These are phyloP conservation scores for Dicerorhinus sumatrensis DNA, from an alignment of 2,113 vertebrate species.

Conservation along the genomic window DNA sequence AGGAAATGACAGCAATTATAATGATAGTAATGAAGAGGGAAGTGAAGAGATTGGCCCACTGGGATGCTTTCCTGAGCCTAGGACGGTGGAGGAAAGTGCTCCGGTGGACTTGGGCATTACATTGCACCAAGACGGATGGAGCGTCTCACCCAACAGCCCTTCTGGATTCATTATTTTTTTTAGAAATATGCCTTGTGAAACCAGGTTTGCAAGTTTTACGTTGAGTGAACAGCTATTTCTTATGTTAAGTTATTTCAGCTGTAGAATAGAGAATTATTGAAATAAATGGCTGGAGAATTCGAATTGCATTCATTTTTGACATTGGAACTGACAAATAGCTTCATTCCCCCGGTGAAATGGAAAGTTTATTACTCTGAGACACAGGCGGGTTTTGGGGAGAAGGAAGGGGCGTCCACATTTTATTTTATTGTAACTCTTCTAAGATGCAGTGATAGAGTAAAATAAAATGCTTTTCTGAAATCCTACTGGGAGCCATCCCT, in stretches of 20 bases:
- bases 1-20: constrained; percentile 71
- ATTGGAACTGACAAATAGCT: constrained; percentile 73
- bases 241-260: constrained; percentile 71
- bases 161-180: constrained; percentile 71
- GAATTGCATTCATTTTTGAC: constrained; percentile 69
- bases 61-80: constrained; percentile 48
- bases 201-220: constrained; percentile 56
- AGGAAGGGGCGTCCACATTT: background rate
- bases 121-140: constrained; percentile 72
- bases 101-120: constrained; percentile 31
- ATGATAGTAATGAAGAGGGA: constrained; percentile 75
- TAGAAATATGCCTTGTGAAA: constrained; percentile 48
- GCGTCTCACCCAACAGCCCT: constrained; percentile 36
- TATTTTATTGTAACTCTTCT: constrained; percentile 52
- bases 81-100: constrained; percentile 22
- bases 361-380: constrained; percentile 71
- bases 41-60: background rate
- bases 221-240: constrained; percentile 74
- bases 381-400: background rate
- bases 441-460: background rate
- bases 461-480: constrained; percentile 68
- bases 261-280: constrained; percentile 73
- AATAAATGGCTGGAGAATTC: constrained; percentile 80
- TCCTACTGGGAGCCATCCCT: constrained; percentile 22
- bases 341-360: constrained; percentile 46